Evolutionary conservation across 2,888 invertebrate species (phyloP).

Genomic region (Sturmia bella): DNA sequence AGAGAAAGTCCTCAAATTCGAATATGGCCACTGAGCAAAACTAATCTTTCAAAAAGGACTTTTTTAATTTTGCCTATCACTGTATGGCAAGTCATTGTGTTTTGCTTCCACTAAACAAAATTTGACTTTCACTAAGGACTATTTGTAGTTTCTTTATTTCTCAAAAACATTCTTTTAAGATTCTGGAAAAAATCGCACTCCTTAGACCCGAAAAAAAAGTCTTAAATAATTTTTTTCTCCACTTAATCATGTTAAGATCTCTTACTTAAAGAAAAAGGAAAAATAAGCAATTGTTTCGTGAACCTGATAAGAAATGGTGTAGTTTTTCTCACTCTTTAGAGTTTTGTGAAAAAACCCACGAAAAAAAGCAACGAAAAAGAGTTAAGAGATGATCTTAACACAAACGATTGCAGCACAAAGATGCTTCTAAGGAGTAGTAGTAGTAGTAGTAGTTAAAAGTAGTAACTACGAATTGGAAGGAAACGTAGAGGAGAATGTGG

Average conservation of each 20-base stretch:
- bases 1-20: no score
- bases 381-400: conserved; percentile 58
- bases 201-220: conserved; percentile 24
- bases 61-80: no score
- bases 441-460: conserved; percentile 56
- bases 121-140: no score
- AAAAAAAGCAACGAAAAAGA: conserved; percentile 15
- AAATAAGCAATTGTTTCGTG: conserved; percentile 74
- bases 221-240: conserved; percentile 25
- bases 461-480: conserved; percentile 44
- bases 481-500: conserved; percentile 39
- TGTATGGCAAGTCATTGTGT: no score
- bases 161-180: conserved; percentile 14
- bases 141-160: no score
- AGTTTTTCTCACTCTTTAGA: conserved; percentile 77
- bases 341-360: conserved; percentile 35
- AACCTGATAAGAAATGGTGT: conserved; percentile 76
- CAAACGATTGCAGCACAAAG: conserved; percentile 63
- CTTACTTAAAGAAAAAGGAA: conserved; percentile 71
- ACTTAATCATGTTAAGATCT: conserved; percentile 71
- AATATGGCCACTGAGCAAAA: no score
- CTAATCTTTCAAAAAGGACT: no score
- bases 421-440: conserved; percentile 53
- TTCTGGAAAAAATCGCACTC: conserved; percentile 21
- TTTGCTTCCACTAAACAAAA: no score